Conservation (phyloP, 2,888 invertebrate genomes). For the Parthenolecanium corni region DNA sequence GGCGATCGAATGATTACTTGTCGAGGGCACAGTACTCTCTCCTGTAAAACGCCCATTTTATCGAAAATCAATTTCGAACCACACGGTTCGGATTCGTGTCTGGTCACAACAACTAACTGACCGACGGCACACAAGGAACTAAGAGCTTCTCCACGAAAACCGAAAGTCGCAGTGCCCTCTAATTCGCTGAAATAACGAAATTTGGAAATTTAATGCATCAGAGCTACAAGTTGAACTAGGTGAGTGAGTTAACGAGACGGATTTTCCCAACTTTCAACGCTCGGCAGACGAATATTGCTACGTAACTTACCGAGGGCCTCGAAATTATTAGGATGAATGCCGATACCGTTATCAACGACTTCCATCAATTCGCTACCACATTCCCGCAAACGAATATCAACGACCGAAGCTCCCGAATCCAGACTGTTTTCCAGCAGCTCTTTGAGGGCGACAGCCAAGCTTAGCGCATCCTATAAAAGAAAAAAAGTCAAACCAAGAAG, state of each 20-base stretch:
- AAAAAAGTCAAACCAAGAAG: neutral
- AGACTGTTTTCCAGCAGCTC: slow-evolving; percentile 93
- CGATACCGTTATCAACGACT: slow-evolving; percentile 87
- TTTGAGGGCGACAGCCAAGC: slow-evolving; percentile 81
- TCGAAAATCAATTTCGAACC: slow-evolving; percentile 73
- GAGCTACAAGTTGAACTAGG: slow-evolving; percentile 46
- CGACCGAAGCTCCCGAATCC: slow-evolving; percentile 80
- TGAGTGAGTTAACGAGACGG: neutral
- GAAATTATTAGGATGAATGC: slow-evolving; percentile 75
- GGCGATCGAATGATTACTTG: slow-evolving; percentile 43
- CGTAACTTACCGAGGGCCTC: slow-evolving; percentile 67
- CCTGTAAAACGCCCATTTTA: slow-evolving; percentile 60
- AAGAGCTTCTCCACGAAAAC: slow-evolving; percentile 94
- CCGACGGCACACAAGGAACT: slow-evolving; percentile 87
- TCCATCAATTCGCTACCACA: slow-evolving; percentile 79
- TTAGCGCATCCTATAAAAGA: slow-evolving; percentile 60
- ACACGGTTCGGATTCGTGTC: slow-evolving; percentile 52
- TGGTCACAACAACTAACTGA: slow-evolving; percentile 62
- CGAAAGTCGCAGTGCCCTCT: slow-evolving; percentile 73
- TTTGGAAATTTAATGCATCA: slow-evolving; percentile 95
- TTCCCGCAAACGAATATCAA: slow-evolving; percentile 77
- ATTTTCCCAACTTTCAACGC: neutral
- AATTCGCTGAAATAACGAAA: slow-evolving; percentile 76
- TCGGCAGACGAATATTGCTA: neutral
- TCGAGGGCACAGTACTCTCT: slow-evolving; percentile 58